A percentile compares a stretch with the other conserved stretches of the same genome.
Evolutionary conservation across 1,140 invertebrate species (phyloP).

Genomic region (Brachionus sp.): DNA sequence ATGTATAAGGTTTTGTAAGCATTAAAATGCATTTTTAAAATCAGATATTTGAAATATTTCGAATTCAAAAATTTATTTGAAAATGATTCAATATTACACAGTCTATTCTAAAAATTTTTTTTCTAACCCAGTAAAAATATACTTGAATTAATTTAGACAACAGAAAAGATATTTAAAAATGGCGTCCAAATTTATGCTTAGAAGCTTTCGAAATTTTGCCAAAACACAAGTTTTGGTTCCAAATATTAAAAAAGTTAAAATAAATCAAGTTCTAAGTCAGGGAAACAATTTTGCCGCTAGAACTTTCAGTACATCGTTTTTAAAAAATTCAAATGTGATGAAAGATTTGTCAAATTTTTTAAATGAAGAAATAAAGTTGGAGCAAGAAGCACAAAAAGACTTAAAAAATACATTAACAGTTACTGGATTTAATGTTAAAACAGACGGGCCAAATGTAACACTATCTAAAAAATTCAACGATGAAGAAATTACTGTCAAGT

Average conservation of each 20-base stretch:
- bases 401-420: neutral
- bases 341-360: constrained; percentile 45
- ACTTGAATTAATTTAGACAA: neutral
- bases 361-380: constrained; percentile 44
- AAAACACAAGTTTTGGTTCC: neutral
- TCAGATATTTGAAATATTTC: neutral
- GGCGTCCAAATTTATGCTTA: neutral
- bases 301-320: neutral
- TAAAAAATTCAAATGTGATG: neutral
- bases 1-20: neutral
- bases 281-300: neutral
- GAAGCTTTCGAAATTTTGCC: neutral
- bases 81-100: constrained; percentile 43
- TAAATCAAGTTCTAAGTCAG: neutral
- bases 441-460: constrained; percentile 40
- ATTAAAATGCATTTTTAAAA: neutral
- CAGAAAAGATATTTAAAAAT: constrained; percentile 4
- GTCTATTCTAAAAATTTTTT: neutral
- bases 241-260: neutral
- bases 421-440: constrained; percentile 9
- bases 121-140: neutral
- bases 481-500: constrained; percentile 34
- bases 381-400: constrained; percentile 5
- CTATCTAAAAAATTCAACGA: constrained; percentile 10
- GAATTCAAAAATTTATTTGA: neutral